Percentiles rank a stretch among this genome's conserved stretches.
Conservation (phyloP, 2,797 vertebrate species). For the Champsocephalus gunnari region DNA sequence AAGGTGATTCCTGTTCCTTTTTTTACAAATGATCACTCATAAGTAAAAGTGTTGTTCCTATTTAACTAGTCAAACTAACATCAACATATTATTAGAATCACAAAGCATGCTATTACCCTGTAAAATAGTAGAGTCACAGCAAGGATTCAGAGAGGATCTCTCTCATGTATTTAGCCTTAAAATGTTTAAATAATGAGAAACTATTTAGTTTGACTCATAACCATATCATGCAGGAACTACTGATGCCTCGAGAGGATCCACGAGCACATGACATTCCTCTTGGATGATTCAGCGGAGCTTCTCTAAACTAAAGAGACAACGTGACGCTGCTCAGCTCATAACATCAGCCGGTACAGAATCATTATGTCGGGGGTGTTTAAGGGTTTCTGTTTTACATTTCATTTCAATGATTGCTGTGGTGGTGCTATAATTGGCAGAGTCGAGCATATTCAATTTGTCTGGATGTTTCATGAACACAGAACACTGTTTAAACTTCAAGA, state of each 20-base stretch:
- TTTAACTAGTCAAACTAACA: constrained; percentile 14
- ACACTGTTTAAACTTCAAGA: constrained; percentile 38
- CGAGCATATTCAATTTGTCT: constrained; percentile 16
- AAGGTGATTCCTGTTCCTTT: no score
- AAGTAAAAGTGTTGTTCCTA: constrained; percentile 20
- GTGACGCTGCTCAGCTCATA: constrained; percentile 14
- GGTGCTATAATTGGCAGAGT: background rate
- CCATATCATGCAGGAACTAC: constrained; percentile 23
- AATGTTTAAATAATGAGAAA: constrained; percentile 53
- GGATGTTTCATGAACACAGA: constrained; percentile 38
- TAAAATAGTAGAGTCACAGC: background rate
- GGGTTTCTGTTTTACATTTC: constrained; percentile 29
- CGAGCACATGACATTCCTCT: constrained; percentile 15
- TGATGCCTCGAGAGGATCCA: constrained; percentile 43
- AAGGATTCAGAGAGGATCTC: constrained; percentile 21
- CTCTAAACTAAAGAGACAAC: constrained; percentile 37
- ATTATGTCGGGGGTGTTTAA: constrained; percentile 38
- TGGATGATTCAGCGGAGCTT: constrained; percentile 19
- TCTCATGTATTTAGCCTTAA: constrained; percentile 42
- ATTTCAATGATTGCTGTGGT: constrained; percentile 16
- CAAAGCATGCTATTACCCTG: background rate
- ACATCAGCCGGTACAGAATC: constrained; percentile 37
- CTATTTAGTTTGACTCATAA: constrained; percentile 27
- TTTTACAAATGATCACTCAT: background rate
- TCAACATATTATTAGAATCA: constrained; percentile 16